These are phyloP conservation scores for Aphelinus certus DNA, from an alignment of 1,140 invertebrate species.

Conservation along the genomic window DNA sequence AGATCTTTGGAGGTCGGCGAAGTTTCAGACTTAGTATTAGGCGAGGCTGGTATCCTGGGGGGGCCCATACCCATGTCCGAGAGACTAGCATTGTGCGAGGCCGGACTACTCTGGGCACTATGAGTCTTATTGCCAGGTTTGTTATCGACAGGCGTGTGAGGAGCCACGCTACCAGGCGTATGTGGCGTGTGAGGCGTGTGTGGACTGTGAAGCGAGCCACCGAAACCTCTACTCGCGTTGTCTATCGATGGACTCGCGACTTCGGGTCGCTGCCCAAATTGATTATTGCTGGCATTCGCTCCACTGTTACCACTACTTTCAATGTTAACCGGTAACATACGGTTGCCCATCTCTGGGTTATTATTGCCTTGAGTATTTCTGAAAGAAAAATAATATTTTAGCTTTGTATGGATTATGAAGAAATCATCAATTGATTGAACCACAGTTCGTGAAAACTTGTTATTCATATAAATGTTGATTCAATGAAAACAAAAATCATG, in stretches of 20 bases:
- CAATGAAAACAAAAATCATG: no score
- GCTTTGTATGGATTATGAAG: neutral
- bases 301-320: constrained; percentile 41
- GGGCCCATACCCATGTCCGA: constrained; percentile 61
- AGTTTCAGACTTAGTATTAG: constrained; percentile 61
- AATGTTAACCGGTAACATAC: constrained; percentile 56
- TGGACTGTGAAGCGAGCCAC: constrained; percentile 60
- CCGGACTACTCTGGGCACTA: constrained; percentile 63
- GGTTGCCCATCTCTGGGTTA: constrained; percentile 54
- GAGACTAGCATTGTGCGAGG: constrained; percentile 56
- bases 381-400: constrained; percentile 34
- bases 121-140: constrained; percentile 56
- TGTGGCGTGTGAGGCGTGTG: constrained; percentile 63
- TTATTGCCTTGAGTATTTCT: constrained; percentile 53
- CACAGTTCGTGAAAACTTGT: no score
- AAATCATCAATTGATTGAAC: no score
- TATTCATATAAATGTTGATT: no score
- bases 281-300: constrained; percentile 44
- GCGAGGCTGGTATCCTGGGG: constrained; percentile 61
- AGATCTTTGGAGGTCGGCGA: constrained; percentile 59
- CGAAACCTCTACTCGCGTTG: constrained; percentile 58
- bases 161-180: constrained; percentile 58
- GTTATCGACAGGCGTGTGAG: constrained; percentile 56
- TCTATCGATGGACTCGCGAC: constrained; percentile 63
- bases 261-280: constrained; percentile 57